Evolutionary conservation across 1,140 invertebrate genomes (phyloP).

Genomic region (Diorhabda sublineata): DNA sequence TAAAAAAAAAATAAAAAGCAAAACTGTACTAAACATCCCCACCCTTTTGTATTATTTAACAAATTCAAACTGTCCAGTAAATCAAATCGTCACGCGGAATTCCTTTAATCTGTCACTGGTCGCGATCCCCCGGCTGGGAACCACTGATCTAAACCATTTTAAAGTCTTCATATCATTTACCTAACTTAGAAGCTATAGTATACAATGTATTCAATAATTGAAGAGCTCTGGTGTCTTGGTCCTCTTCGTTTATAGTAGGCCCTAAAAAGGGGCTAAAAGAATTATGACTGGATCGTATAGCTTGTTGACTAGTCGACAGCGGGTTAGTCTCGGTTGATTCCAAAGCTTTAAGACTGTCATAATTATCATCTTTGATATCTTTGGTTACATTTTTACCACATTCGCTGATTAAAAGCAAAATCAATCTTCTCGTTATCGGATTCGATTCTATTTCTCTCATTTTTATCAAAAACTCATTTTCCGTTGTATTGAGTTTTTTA

Average conservation of each 20-base stretch:
- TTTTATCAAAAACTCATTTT: constrained; percentile 66
- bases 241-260: constrained; percentile 42
- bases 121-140: no score
- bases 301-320: neutral
- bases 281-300: constrained; percentile 23
- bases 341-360: constrained; percentile 9
- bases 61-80: no score
- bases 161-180: constrained; percentile 35
- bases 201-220: constrained; percentile 78
- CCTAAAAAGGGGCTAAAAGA: constrained; percentile 22
- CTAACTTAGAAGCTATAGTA: constrained; percentile 75
- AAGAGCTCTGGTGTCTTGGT: constrained; percentile 69
- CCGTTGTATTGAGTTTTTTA: constrained; percentile 68
- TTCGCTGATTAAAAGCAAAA: constrained; percentile 70
- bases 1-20: no score
- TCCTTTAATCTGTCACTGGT: no score
- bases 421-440: constrained; percentile 66
- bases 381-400: constrained; percentile 64
- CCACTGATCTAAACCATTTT: neutral
- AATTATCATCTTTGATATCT: constrained; percentile 61
- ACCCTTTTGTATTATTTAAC: no score
- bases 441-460: constrained; percentile 77
- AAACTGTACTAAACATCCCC: no score
- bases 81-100: no score
- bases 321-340: neutral